phyloP scores from a whole-genome alignment of 2,888 invertebrate species.

The Anthrax anthrax region DNA sequence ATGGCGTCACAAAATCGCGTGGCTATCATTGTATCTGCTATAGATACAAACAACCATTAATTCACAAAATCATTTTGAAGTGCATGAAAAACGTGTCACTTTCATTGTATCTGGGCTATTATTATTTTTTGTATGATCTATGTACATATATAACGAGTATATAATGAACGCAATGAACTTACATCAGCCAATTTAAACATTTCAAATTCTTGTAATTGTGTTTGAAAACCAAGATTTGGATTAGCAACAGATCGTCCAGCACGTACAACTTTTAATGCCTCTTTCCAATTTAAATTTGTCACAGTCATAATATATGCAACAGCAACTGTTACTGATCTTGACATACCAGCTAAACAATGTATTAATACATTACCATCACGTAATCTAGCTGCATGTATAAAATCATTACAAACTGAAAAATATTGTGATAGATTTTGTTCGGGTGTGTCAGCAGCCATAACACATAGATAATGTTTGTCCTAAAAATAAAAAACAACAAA shows the following conservation, averaged over 20 bases:
- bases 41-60: no score
- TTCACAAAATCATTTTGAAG: no score
- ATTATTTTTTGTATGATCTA: no score
- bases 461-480: conserved; percentile 93
- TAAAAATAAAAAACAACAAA: conserved; percentile 41
- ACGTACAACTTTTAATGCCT: conserved; percentile 82
- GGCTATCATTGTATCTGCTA: no score
- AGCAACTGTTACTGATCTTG: conserved; percentile 88
- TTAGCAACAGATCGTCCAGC: conserved; percentile 86
- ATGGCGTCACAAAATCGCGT: no score
- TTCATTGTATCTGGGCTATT: no score
- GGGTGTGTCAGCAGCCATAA: conserved; percentile 89
- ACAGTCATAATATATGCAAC: conserved; percentile 95
- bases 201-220: conserved; percentile 86
- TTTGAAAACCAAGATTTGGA: conserved; percentile 91
- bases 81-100: no score
- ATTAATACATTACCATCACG: conserved; percentile 84
- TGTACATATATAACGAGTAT: neutral
- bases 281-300: conserved; percentile 79
- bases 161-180: conserved; percentile 14
- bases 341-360: conserved; percentile 95
- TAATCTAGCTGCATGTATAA: conserved; percentile 84
- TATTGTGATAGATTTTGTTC: conserved; percentile 88
- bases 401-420: conserved; percentile 88
- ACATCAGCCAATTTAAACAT: conserved; percentile 64